Evolutionary conservation across 1,140 invertebrate species (phyloP), one percentile per base, ranked within the genome.

Genomic region (Agrilus planipennis): DNA sequence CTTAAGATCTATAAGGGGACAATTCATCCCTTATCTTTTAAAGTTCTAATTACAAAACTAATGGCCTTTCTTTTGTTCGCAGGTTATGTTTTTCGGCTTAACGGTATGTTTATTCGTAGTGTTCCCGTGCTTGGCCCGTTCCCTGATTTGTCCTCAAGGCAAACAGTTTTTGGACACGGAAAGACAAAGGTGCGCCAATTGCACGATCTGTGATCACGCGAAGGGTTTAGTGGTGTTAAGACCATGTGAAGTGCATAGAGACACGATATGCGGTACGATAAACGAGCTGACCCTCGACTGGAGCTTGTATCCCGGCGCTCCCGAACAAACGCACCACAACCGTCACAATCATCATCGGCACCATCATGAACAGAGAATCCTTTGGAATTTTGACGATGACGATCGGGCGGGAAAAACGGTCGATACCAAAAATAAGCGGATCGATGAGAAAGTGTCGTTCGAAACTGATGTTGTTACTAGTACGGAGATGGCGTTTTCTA

Each of bases 231-330:
- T 75, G n/a, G 75, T 78, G 4, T 47, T 73, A 16, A 67, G 67
- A 39, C 76, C 76, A 22, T 81, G 78, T 55, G 69, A 73, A 21
- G 54, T 73, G 5, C 71, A 79, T 57, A 59, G 71, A 19, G 76
- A 81, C 58, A 75, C 77, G 1, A 60, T 72, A 29, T 79, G 77
- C 62, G 73, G 71, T 3, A 68, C 73, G 2, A 56, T 79, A 2
- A 69, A 67, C 14, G 68, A 73, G 34, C 62, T 78, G 4, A 30
- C 12, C 20, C 16, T 60, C 16, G 50, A 56, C 19, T 36, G 34
- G 34, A 36, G 23, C 9, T 36, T 36, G n/a, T 36, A 21, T 21
- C 9, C n/a, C 34, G 23, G 14, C 30, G 42, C 25, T 21, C 42
- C 47, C n/a, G 35, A 47, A 16, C 40, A 43, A 9, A 42, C 49